These are phyloP conservation scores for Chalcis sispes DNA, from an alignment of 2,888 invertebrate genomes.

Conservation along the genomic window DNA sequence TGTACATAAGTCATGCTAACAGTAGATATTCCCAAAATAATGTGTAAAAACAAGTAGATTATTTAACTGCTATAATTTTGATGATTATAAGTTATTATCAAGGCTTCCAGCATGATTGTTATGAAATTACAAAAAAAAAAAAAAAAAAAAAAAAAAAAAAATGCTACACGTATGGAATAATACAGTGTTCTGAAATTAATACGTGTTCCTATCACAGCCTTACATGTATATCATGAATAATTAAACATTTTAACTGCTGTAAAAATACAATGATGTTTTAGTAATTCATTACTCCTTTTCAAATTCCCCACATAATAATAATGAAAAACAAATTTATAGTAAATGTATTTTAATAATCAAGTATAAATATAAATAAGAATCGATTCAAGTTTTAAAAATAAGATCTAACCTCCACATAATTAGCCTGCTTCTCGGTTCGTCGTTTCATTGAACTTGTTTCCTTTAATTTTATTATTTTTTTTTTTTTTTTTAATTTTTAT, in stretches of 20 bases:
- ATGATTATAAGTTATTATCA: background rate
- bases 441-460: too few relatives aligned
- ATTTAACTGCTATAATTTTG: conserved; percentile 16
- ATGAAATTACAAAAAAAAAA: background rate
- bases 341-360: too few relatives aligned
- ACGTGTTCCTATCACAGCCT: conserved; percentile 47
- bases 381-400: too few relatives aligned
- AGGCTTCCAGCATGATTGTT: conserved; percentile 27
- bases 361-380: too few relatives aligned
- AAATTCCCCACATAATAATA: background rate
- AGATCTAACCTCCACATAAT: too few relatives aligned
- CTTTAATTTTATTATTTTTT: too few relatives aligned
- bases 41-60: background rate
- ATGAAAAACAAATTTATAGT: too few relatives aligned
- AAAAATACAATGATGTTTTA: conserved; percentile 2
- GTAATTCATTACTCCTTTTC: background rate
- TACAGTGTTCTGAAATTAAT: conserved; percentile 33
- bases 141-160: conserved; percentile 17
- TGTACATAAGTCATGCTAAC: conserved; percentile 8
- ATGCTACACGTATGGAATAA: conserved; percentile 25
- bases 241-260: conserved; percentile 42
- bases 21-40: background rate
- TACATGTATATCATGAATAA: conserved; percentile 39
- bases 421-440: too few relatives aligned
- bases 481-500: too few relatives aligned